Evolutionary conservation across 2,797 vertebrate genomes (phyloP).

Genomic region (Neoniphon sammara): DNA sequence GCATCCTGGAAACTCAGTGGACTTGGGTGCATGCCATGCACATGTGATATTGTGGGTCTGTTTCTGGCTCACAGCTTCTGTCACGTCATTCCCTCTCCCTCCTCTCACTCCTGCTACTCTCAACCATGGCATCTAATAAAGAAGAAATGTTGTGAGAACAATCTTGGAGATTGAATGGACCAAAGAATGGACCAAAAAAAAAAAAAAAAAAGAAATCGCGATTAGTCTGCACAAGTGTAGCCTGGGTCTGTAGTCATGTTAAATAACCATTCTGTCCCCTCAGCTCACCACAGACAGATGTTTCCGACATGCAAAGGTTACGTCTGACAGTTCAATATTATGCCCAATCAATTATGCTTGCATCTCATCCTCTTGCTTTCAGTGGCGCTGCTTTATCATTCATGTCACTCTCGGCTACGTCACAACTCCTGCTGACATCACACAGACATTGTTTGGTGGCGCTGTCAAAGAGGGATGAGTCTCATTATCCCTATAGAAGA

Average conservation of each 20-base stretch:
- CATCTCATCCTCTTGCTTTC: constrained; percentile 26
- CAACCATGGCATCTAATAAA: constrained; percentile 1
- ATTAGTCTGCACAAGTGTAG: background rate
- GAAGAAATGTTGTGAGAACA: constrained; percentile 43
- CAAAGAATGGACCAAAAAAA: too few relatives aligned
- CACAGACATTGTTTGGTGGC: constrained; percentile 24
- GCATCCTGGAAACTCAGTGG: constrained; percentile 16
- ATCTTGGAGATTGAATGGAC: constrained; percentile 10
- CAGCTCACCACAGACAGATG: constrained; percentile 18
- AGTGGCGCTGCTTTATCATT: constrained; percentile 52
- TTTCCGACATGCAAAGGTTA: constrained; percentile 20
- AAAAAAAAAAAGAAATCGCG: background rate
- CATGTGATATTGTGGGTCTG: constrained; percentile 6
- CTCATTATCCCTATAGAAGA: constrained; percentile 19
- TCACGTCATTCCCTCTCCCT: background rate
- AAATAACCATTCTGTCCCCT: constrained; percentile 33
- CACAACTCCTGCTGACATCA: constrained; percentile 38
- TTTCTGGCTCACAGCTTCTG: constrained; percentile 34
- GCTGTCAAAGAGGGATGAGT: constrained; percentile 1
- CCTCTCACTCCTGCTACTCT: constrained; percentile 7
- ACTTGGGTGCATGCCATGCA: background rate
- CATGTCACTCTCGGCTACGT: constrained; percentile 47
- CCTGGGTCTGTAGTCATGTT: constrained; percentile 14
- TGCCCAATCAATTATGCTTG: constrained; percentile 49
- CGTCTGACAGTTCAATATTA: constrained; percentile 43